These are phyloP conservation scores for Oncorhynchus gorbuscha DNA, from an alignment of 2,113 vertebrate genomes.

Conservation along the genomic window DNA sequence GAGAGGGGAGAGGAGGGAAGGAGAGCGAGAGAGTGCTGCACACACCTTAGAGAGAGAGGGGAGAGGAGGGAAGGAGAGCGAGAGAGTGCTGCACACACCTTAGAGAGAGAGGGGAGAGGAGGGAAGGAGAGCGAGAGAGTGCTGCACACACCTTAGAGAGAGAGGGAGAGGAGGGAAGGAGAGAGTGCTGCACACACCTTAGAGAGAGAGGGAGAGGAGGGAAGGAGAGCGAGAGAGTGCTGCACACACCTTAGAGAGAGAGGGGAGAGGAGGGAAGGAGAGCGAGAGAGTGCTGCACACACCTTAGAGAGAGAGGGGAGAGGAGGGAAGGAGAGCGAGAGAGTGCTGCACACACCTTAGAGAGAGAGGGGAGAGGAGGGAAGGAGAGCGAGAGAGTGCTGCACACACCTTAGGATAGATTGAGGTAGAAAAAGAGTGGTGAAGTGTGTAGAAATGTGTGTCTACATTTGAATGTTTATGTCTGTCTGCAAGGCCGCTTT, in stretches of 20 bases:
- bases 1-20: too few species aligned
- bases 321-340: too few species aligned
- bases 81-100: not conserved
- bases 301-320: not conserved
- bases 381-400: not conserved
- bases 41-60: not conserved
- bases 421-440: not conserved
- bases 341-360: too few species aligned
- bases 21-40: not conserved
- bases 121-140: too few species aligned
- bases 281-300: not conserved
- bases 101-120: not conserved
- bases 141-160: too few species aligned
- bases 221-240: not conserved
- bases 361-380: too few species aligned
- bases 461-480: conserved; percentile 7
- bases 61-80: too few species aligned
- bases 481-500: conserved; percentile 7
- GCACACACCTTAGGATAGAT: not conserved
- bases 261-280: too few species aligned
- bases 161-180: too few species aligned
- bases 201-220: not conserved
- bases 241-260: not conserved
- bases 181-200: not conserved
- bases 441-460: conserved; percentile 7